These are phyloP conservation scores for Sterna hirundo DNA, from an alignment of 2,113 vertebrate species.

Conservation along the genomic window DNA sequence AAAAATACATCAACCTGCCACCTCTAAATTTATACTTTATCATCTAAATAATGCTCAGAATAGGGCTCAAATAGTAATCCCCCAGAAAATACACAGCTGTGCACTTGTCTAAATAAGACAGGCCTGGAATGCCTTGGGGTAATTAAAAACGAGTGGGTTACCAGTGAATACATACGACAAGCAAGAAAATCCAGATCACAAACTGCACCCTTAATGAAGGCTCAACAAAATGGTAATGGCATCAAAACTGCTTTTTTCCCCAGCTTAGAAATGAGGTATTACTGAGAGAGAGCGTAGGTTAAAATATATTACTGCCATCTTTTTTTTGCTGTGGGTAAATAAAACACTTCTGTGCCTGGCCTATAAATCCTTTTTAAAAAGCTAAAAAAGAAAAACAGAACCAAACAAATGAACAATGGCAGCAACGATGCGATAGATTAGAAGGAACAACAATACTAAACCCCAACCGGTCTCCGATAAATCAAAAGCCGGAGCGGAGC, in stretches of 20 bases:
- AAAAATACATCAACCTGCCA: conserved; percentile 30
- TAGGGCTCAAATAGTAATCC: background rate
- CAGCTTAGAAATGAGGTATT: background rate
- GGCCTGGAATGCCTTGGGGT: conserved; percentile 15
- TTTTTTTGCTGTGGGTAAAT: background rate
- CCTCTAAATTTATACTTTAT: conserved; percentile 8
- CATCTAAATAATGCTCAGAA: background rate
- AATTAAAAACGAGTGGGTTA: background rate
- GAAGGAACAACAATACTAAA: background rate
- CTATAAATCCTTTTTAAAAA: background rate
- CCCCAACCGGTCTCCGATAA: background rate
- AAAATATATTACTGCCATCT: background rate
- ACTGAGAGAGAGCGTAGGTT: background rate
- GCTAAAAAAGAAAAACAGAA: background rate
- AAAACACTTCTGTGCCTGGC: background rate
- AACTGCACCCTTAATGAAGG: background rate
- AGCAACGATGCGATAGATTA: background rate
- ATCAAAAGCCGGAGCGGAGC: background rate
- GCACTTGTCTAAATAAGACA: background rate
- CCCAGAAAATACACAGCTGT: conserved; percentile 4
- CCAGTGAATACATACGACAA: background rate
- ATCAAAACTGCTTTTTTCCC: background rate
- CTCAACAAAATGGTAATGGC: background rate
- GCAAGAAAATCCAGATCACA: background rate
- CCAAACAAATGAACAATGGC: background rate